Evolutionary conservation across 2,888 invertebrate species (phyloP), one percentile per base, ranked within the genome.

Genomic region (Bugulina stolonifera): DNA sequence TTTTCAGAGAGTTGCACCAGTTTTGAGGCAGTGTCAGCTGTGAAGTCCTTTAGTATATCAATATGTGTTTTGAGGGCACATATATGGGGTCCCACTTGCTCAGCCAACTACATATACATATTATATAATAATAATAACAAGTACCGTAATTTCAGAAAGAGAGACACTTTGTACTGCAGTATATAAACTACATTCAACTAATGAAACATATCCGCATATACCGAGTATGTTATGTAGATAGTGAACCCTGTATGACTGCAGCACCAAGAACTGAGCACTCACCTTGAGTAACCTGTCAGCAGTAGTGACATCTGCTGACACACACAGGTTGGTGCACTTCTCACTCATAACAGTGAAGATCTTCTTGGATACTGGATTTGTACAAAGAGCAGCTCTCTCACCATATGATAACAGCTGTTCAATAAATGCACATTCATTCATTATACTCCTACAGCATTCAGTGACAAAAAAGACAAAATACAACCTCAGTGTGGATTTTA

Each of bases 1-100:
- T 89, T 89, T 25, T 87, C 84, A 0, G 96, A 90, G 72, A 94
- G 81, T 34, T 88, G 84, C 77, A 88, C 87, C 14, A 98, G 84
- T 72, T 81, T 74, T 1, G 81, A 80, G 0, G 90, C 84, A 76
- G 93, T 90, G 69, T 89, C 88, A 0, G 86, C 81, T 72, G 83
- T 88, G 79, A 92, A 96, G 82, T 94, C 92, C 76, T 90, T 89
- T 25, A 97, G 86, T 35, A 94, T 92, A 79, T 98, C 96, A 0
- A 91, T 86, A 82, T 98, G 97, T 0, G 91, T 91, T 86, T 98
- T 98, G 0, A 96, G 87, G 71, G 93, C 86, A 77, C 93, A 93
- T 71, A 97, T 90, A 79, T 92, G 89, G 3, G 93, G 92, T 0
- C 94, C 96, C 71, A 93, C 89, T 69, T 76, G 73, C 35, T 83